Evolutionary conservation across 92 coral and sea anemone genomes (phyloP), one percentile per base, ranked within the genome.

Genomic region (Meandrina meandrites): DNA sequence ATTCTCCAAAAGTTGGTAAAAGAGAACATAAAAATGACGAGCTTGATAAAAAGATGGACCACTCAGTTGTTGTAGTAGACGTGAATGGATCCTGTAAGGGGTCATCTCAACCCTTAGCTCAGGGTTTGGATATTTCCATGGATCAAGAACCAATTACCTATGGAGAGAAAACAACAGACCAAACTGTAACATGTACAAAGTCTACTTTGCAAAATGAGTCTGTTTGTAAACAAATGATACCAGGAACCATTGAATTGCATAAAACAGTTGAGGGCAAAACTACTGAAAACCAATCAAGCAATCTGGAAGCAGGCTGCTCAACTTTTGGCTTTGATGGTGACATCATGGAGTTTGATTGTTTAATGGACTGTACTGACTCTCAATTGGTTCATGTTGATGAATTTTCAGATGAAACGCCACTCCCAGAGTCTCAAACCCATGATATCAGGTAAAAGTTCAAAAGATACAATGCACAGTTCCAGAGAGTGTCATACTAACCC

Each of bases 311-410:
- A 73, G 76, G 35, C 18, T 78, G 57, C 60, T 24, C 77, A 22
- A 60, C 32, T 15, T 60, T 40, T 45, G 67, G 53, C 32, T 62
- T 58, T 62, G 82, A 60, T 64, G 67, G 48, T 16, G 82, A 77
- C 47, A 45, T 79, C 24, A 14, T 82, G 79, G 91, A 94, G 35
- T 66, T 85, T 35, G 94, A 88, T 21, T 91, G 81, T 64, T 15
- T 81, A 32, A 87, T 93, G 95, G 96, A 89, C 54, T 94, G 95
- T 76, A 89, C 96, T 14, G 98, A 94, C 81, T 94, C 98, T 42
- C 98, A 94, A 90, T 80, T 94, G 74, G 90, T 91, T 28, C 45
- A 78, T 45, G 82, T 90, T 40, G 95, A 93, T 19, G 83, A 79
- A 51, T 76, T 72, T 15, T 36, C 35, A 32, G 60, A 53, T 64